phyloP scores from a whole-genome alignment of 2,888 invertebrate species.

The Trisateles emortualis region DNA sequence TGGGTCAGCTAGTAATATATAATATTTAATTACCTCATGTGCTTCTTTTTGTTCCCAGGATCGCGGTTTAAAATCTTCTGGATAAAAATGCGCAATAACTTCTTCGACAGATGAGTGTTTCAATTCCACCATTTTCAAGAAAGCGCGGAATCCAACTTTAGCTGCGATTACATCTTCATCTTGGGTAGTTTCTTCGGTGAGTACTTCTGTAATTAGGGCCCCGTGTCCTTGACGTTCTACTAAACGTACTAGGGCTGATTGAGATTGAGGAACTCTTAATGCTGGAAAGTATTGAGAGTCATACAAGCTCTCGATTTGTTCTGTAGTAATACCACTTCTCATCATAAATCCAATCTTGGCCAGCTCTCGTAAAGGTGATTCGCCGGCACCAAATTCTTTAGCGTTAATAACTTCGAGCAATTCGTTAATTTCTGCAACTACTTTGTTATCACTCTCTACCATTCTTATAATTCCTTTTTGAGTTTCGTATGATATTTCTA shows the following conservation, averaged over 20 bases:
- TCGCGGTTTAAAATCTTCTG: constrained; percentile 93
- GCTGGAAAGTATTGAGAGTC: constrained; percentile 93
- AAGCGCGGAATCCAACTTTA: constrained; percentile 94
- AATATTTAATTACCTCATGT: constrained; percentile 81
- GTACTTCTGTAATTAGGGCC: constrained; percentile 92
- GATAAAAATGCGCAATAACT: constrained; percentile 93
- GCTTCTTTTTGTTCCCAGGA: constrained; percentile 93
- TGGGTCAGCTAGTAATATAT: too few species aligned
- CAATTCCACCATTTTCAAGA: constrained; percentile 94
- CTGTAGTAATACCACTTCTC: constrained; percentile 91
- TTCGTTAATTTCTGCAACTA: constrained; percentile 92
- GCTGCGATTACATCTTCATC: constrained; percentile 92
- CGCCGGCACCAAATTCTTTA: constrained; percentile 93
- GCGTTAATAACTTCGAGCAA: constrained; percentile 91
- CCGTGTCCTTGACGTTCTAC: constrained; percentile 95
- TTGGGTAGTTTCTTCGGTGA: constrained; percentile 92
- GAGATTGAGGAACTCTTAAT: constrained; percentile 92
- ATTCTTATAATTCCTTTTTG: constrained; percentile 84
- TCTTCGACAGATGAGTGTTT: constrained; percentile 94
- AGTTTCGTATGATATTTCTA: constrained; percentile 85
- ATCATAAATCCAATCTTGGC: constrained; percentile 94
- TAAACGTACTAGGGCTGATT: constrained; percentile 93
- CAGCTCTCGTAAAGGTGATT: constrained; percentile 92
- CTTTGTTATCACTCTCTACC: constrained; percentile 85
- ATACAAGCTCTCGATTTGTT: constrained; percentile 92